Percentiles rank a stretch among this genome's conserved stretches.
phyloP scores from a whole-genome alignment of 2,113 vertebrate genomes.

The Lophius piscatorius region DNA sequence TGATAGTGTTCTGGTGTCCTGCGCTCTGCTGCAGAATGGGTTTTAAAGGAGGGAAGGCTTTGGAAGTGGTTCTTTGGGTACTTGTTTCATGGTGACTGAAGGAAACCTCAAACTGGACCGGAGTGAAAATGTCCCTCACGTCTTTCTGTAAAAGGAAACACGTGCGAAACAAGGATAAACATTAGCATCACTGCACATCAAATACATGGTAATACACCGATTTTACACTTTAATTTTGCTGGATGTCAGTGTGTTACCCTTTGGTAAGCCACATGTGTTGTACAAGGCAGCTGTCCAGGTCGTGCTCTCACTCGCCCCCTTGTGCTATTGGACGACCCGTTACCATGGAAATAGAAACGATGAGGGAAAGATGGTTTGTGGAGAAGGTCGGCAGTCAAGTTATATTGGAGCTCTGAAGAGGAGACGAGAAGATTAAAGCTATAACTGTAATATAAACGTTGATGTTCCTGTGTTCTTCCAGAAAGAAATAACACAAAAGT shows the following conservation, averaged over 20 bases:
- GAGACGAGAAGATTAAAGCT: background rate
- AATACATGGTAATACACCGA: no score
- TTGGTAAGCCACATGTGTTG: constrained; percentile 85
- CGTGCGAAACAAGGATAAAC: no score
- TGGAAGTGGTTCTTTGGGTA: constrained; percentile 56
- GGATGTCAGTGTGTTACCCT: constrained; percentile 79
- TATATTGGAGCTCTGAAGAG: constrained; percentile 88
- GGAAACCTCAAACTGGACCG: constrained; percentile 85
- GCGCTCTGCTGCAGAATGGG: constrained; percentile 88
- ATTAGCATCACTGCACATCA: no score
- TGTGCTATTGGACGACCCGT: constrained; percentile 86
- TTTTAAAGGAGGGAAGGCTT: constrained; percentile 82
- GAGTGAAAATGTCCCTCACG: constrained; percentile 90
- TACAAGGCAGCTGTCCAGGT: constrained; percentile 74
- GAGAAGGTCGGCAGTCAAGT: constrained; percentile 87
- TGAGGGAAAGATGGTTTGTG: constrained; percentile 84
- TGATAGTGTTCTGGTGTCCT: constrained; percentile 76
- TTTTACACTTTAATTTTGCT: background rate
- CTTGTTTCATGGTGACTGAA: constrained; percentile 84
- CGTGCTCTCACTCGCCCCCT: constrained; percentile 77
- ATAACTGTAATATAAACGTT: background rate
- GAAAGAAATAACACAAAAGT: no score
- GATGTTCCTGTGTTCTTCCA: no score
- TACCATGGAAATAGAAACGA: constrained; percentile 91
- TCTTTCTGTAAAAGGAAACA: constrained; percentile 84